Percentiles rank a stretch among this genome's conserved stretches.
phyloP scores from a whole-genome alignment of 2,888 invertebrate genomes.

The Blera fallax region DNA sequence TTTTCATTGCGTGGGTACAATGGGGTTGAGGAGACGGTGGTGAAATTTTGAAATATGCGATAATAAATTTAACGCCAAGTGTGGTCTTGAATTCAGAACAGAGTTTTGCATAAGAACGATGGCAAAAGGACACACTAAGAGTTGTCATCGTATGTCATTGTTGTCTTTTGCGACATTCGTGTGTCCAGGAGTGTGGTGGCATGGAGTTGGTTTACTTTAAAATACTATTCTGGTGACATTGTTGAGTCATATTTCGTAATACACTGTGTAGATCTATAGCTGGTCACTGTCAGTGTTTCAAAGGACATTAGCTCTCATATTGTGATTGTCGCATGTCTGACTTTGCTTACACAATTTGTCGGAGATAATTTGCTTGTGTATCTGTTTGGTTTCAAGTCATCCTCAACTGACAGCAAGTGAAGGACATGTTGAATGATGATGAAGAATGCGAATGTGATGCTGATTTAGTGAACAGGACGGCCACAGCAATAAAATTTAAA shows the following conservation, averaged over 20 bases:
- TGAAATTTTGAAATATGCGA: constrained; percentile 62
- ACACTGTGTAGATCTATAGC: not conserved
- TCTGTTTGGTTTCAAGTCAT: constrained; percentile 29
- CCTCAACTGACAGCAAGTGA: constrained; percentile 13
- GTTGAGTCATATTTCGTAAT: not conserved
- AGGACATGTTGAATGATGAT: constrained; percentile 17
- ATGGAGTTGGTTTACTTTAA: too few species aligned
- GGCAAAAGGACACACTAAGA: constrained; percentile 58
- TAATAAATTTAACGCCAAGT: constrained; percentile 66
- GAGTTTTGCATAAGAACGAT: constrained; percentile 67
- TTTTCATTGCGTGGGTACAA: not conserved
- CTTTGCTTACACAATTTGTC: constrained; percentile 32
- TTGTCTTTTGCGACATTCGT: constrained; percentile 22
- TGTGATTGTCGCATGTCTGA: constrained; percentile 51
- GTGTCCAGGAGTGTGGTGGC: not conserved
- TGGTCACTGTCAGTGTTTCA: constrained; percentile 38
- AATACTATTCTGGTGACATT: not conserved
- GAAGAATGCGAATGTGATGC: not conserved
- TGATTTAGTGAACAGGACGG: not conserved
- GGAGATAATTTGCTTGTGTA: constrained; percentile 27
- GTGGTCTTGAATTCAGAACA: constrained; percentile 65
- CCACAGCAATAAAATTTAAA: constrained; percentile 39
- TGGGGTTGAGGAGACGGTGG: not conserved
- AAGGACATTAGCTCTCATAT: constrained; percentile 45
- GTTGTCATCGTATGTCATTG: constrained; percentile 57